A percentile compares a stretch with the other conserved stretches of the same genome.
Conservation (phyloP, 2,113 vertebrate genomes). For the Nematolebias whitei region DNA sequence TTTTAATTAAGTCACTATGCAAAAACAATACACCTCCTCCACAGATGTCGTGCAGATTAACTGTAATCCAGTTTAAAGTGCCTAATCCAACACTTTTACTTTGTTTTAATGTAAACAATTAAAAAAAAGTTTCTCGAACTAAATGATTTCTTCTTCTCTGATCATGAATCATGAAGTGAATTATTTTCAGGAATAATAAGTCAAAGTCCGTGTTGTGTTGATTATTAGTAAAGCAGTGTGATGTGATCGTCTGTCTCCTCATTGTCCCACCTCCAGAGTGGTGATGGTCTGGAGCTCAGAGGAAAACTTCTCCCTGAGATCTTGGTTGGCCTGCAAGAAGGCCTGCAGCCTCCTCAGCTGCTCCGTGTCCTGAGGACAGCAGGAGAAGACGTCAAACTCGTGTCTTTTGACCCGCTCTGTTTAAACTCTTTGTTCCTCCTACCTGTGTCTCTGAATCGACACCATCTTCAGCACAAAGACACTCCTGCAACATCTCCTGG, state of each 20-base stretch:
- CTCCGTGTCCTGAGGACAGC: slow-evolving; percentile 39
- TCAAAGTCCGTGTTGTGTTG: too few relatives aligned
- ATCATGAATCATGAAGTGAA: too few relatives aligned
- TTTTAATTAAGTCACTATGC: too few relatives aligned
- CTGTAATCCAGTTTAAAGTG: too few relatives aligned
- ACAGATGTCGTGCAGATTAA: too few relatives aligned
- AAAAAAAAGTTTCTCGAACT: too few relatives aligned
- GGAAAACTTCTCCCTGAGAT: slow-evolving; percentile 69
- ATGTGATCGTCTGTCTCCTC: background rate
- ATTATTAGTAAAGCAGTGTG: too few relatives aligned
- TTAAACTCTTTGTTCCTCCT: background rate
- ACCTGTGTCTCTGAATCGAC: slow-evolving; percentile 59
- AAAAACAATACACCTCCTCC: too few relatives aligned
- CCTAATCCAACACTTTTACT: too few relatives aligned
- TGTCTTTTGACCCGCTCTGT: background rate
- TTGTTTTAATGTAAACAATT: too few relatives aligned
- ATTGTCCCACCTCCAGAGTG: slow-evolving; percentile 20
- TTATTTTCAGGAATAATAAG: too few relatives aligned
- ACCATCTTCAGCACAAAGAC: slow-evolving; percentile 54
- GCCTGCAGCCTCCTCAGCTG: slow-evolving; percentile 53
- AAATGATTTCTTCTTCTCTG: too few relatives aligned
- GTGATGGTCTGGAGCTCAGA: slow-evolving; percentile 53
- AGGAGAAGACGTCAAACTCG: background rate
- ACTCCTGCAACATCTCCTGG: slow-evolving; percentile 77
- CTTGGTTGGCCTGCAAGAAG: slow-evolving; percentile 68